phyloP scores from a whole-genome alignment of 2,797 vertebrate genomes.

The Typhlichthys eigenmanni region DNA sequence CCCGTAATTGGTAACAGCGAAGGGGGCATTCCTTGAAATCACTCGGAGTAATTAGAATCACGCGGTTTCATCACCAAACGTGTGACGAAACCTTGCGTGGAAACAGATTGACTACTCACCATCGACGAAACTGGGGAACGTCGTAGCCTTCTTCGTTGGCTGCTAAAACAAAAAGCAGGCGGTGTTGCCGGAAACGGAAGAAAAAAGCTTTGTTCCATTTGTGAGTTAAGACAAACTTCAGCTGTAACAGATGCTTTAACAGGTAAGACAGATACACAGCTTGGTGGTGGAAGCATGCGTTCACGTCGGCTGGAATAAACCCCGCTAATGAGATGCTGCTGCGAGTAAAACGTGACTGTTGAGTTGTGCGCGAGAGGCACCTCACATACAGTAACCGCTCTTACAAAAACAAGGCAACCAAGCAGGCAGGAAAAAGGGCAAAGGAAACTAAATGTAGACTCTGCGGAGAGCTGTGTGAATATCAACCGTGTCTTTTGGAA shows the following conservation, averaged over 20 bases:
- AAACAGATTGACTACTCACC: constrained; percentile 81
- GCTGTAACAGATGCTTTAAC: too few species aligned
- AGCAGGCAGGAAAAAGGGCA: neutral
- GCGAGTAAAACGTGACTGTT: neutral
- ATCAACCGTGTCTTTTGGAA: too few species aligned
- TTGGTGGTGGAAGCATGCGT: too few species aligned
- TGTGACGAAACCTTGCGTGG: constrained; percentile 11
- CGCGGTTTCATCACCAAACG: constrained; percentile 46
- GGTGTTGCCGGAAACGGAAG: constrained; percentile 2
- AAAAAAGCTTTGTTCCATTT: constrained; percentile 3
- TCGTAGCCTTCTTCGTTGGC: constrained; percentile 92
- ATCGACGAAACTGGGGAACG: constrained; percentile 98
- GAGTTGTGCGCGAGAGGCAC: constrained; percentile 5
- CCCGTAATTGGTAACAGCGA: constrained; percentile 4
- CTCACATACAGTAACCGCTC: neutral
- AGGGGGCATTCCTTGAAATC: constrained; percentile 14
- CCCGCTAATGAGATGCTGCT: neutral
- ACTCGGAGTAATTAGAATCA: constrained; percentile 33
- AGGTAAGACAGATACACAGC: too few species aligned
- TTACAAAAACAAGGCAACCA: neutral
- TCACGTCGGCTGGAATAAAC: neutral
- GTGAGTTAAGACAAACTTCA: neutral
- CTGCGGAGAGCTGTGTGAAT: neutral
- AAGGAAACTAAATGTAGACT: constrained; percentile 2
- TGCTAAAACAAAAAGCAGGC: constrained; percentile 57